Evolutionary conservation across 2,797 vertebrate genomes (phyloP).

Genomic region (Dicrostonyx torquatus): DNA sequence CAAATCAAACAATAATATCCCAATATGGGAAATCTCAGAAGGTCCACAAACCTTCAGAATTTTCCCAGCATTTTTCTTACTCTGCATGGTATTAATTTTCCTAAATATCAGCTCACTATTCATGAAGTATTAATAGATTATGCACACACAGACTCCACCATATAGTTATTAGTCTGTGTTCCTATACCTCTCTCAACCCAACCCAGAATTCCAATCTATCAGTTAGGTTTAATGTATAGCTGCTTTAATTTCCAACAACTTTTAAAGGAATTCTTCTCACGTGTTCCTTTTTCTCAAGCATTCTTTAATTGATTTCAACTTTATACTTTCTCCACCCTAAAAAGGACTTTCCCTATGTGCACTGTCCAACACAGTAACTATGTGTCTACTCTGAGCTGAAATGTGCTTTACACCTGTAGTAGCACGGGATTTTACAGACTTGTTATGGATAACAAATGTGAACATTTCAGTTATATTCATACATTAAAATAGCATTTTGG

Average conservation of each 20-base stretch:
- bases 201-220: conserved; percentile 9
- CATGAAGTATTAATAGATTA: background rate
- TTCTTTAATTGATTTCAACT: conserved; percentile 36
- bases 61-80: conserved; percentile 43
- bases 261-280: background rate
- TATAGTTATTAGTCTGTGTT: background rate
- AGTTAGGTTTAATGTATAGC: conserved; percentile 7
- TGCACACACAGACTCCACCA: background rate
- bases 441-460: background rate
- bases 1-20: conserved; percentile 12
- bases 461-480: conserved; percentile 1
- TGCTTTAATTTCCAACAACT: conserved; percentile 6
- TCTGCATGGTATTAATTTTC: conserved; percentile 13
- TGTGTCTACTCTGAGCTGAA: background rate
- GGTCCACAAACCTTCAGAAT: background rate
- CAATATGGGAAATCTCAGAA: background rate
- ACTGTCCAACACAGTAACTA: background rate
- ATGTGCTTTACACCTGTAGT: background rate
- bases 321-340: background rate
- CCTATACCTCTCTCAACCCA: background rate
- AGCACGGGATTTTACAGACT: conserved; percentile 21
- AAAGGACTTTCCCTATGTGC: conserved; percentile 4
- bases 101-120: conserved; percentile 20
- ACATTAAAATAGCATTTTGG: conserved; percentile 23
- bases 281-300: background rate